Evolutionary conservation across 2,113 vertebrate genomes (phyloP), one percentile per base, ranked within the genome.

Genomic region (Toxotes jaculatrix): DNA sequence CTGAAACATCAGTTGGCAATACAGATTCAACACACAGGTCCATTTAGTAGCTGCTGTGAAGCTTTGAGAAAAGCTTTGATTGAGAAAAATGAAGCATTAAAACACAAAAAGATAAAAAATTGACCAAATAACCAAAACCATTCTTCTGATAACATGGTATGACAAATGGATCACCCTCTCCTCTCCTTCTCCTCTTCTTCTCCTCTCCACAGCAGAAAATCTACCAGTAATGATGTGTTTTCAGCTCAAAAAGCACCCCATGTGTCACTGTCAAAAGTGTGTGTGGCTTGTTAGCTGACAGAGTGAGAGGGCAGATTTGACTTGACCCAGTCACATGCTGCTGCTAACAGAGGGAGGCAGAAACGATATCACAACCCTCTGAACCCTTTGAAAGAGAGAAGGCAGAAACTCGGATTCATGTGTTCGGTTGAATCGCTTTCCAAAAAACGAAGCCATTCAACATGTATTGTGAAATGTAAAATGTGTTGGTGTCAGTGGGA

Each of bases 251-350:
- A 51, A 74, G n/a, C 19, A 56, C 45, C 56, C 51, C 34, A 55
- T 47, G 68, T 85, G 70, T 74, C 56, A 53, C 77, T 79, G 63
- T 88, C 62, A 55, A 9, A 55, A 56, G 45, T 19, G 66, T 42
- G 70, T 77, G 63, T 4, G 31, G 60, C 81, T 88, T 78, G 79
- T 85, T 82, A 89, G 36, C 53, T 36, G 65, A 80, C 31, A 43
- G 57, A 83, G 66, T 36, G 61, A 72, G 60, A 47, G 77, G 74
- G 60, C 65, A 67, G 56, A 31, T 80, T 53, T 74, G 63, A 62
- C 49, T 57, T 84, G 78, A 88, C 77, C 77, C 75, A 51, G 70
- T 85, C 89, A 81, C 73, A 76, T 66, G 59, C 57, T 79, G 72
- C 70, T 5, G 38, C 21, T 71, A 62, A 68, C 62, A 47, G 66